Evolutionary conservation across 2,888 invertebrate species (phyloP).

Genomic region (Polydrusus pterygomalis): DNA sequence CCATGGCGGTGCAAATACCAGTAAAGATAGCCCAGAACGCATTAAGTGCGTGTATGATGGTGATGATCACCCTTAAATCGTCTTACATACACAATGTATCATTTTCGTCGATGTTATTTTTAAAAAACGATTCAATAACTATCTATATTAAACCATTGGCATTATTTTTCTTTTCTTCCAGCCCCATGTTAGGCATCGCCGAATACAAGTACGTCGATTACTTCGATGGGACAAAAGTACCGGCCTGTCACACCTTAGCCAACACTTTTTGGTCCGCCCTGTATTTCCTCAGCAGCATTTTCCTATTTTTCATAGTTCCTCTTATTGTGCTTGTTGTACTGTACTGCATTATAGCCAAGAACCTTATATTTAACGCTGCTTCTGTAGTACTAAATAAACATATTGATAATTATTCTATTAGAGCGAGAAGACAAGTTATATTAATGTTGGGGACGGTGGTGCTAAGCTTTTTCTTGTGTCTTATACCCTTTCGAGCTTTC

Average conservation of each 20-base stretch:
- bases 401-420: conserved; percentile 80
- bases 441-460: conserved; percentile 92
- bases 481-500: conserved; percentile 89
- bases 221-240: conserved; percentile 81
- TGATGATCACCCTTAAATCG: too few species aligned
- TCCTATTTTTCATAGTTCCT: conserved; percentile 88
- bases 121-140: background rate
- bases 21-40: too few species aligned
- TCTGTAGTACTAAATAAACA: conserved; percentile 83
- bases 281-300: conserved; percentile 86
- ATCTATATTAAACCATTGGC: background rate
- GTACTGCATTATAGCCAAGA: conserved; percentile 89
- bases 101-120: too few species aligned
- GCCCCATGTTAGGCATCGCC: conserved; percentile 86
- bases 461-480: conserved; percentile 89
- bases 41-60: too few species aligned
- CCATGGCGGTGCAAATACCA: too few species aligned
- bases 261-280: conserved; percentile 84
- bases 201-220: conserved; percentile 82
- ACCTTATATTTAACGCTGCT: conserved; percentile 82
- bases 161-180: conserved; percentile 75
- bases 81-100: too few species aligned
- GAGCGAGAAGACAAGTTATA: conserved; percentile 88
- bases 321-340: conserved; percentile 85
- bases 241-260: conserved; percentile 87